These are phyloP conservation scores for Cartodere bifasciata DNA, from an alignment of 2,888 invertebrate species.

Conservation along the genomic window DNA sequence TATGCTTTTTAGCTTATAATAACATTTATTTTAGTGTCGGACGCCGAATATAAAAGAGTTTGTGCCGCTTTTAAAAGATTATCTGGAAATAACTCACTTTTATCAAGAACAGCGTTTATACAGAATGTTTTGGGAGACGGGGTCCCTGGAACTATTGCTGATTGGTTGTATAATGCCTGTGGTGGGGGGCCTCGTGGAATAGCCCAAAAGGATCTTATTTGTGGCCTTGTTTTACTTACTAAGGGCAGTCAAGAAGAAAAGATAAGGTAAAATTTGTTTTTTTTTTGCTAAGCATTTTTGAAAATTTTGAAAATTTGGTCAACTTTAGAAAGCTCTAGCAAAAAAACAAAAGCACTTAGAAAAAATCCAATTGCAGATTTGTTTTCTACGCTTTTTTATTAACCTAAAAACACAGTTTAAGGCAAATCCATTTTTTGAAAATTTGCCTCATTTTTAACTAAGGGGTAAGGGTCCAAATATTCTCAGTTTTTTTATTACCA, in stretches of 20 bases:
- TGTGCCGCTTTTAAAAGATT: conserved; percentile 80
- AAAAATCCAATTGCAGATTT: no score
- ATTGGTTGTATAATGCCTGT: conserved; percentile 71
- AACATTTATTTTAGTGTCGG: conserved; percentile 57
- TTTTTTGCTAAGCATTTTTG: no score
- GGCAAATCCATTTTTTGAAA: no score
- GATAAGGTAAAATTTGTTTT: conserved; percentile 64
- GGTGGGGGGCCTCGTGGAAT: conserved; percentile 76
- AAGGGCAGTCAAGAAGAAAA: conserved; percentile 77
- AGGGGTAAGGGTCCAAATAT: no score
- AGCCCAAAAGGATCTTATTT: conserved; percentile 67
- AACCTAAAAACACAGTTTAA: no score
- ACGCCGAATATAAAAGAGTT: conserved; percentile 68
- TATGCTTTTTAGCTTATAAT: no score
- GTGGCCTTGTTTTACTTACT: conserved; percentile 76
- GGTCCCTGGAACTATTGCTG: conserved; percentile 68
- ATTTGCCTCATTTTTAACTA: no score
- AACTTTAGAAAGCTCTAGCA: no score
- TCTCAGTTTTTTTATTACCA: no score
- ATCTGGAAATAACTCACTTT: conserved; percentile 54
- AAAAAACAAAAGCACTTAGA: no score
- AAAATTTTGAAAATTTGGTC: no score
- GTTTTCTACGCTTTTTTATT: no score
- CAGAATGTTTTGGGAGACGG: conserved; percentile 80
- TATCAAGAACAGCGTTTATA: conserved; percentile 65